These are phyloP conservation scores for Diarsia brunnea DNA, from an alignment of 2,888 invertebrate species.

Conservation along the genomic window DNA sequence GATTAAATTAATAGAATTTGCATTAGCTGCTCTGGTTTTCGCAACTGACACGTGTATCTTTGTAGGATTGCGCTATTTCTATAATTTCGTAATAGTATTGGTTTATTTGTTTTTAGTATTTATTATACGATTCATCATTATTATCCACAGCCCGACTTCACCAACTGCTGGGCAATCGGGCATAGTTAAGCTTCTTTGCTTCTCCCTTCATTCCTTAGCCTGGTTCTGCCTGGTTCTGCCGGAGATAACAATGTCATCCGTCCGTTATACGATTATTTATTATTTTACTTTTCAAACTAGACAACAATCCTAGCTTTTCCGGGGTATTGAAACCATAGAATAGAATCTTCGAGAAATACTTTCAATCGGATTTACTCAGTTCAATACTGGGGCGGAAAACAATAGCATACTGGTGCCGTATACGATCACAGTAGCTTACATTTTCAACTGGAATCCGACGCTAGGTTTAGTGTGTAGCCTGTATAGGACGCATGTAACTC, in stretches of 20 bases:
- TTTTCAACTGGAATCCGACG: slow-evolving; percentile 2
- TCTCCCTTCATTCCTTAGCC: background rate
- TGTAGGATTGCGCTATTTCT: background rate
- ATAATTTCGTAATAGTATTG: background rate
- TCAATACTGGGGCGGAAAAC: slow-evolving; percentile 9
- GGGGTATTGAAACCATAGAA: background rate
- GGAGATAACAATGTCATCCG: background rate
- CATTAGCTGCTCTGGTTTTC: slow-evolving; percentile 13
- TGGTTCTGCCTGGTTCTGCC: background rate
- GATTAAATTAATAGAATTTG: slow-evolving; percentile 31
- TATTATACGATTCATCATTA: background rate
- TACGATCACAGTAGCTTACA: background rate
- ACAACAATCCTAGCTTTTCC: background rate
- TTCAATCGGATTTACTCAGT: background rate
- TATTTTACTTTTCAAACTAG: background rate
- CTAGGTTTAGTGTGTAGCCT: slow-evolving; percentile 24
- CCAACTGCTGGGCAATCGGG: background rate
- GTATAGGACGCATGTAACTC: slow-evolving; percentile 36
- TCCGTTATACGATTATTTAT: background rate
- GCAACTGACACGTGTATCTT: background rate
- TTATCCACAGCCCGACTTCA: background rate
- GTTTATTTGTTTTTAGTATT: background rate
- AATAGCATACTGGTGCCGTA: slow-evolving; percentile 6
- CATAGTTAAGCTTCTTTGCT: background rate
- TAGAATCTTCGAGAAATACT: background rate